Percentiles rank a stretch among this genome's conserved stretches.
phyloP scores from a whole-genome alignment of 2,113 vertebrate genomes.

The Lipophrys pholis region DNA sequence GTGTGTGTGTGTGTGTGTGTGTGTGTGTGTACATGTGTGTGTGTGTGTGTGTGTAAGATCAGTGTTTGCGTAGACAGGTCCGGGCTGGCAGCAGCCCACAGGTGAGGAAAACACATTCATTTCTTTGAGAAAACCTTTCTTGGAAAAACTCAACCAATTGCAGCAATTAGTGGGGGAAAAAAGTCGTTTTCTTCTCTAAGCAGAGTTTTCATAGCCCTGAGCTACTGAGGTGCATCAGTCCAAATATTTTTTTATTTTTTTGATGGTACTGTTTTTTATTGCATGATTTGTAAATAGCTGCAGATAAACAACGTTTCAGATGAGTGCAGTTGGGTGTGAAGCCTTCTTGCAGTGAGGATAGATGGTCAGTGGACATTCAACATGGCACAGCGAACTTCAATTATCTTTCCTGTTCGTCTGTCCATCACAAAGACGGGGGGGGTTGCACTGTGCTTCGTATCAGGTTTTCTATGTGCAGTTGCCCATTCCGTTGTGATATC shows the following conservation, averaged over 20 bases:
- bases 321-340: constrained; percentile 68
- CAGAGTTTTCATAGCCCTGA: no score
- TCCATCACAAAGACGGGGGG: constrained; percentile 35
- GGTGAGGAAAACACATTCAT: constrained; percentile 2
- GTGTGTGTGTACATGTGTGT: neutral
- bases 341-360: constrained; percentile 53
- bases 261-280: constrained; percentile 82
- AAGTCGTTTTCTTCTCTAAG: no score
- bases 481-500: neutral
- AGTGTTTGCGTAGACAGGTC: constrained; percentile 22
- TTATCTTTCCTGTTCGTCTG: constrained; percentile 17
- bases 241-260: no score
- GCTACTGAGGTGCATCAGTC: no score
- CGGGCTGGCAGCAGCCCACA: constrained; percentile 24
- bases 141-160: neutral
- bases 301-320: constrained; percentile 68
- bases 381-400: constrained; percentile 62
- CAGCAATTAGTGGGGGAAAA: neutral
- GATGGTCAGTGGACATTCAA: constrained; percentile 62
- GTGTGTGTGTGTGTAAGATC: neutral
- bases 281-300: constrained; percentile 80
- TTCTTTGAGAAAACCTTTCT: neutral
- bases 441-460: constrained; percentile 64
- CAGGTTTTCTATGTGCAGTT: constrained; percentile 35
- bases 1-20: no score